Percentiles rank a stretch among this genome's conserved stretches.
phyloP scores from a whole-genome alignment of 1,140 invertebrate species.

The Neoseiulus cucumeris region DNA sequence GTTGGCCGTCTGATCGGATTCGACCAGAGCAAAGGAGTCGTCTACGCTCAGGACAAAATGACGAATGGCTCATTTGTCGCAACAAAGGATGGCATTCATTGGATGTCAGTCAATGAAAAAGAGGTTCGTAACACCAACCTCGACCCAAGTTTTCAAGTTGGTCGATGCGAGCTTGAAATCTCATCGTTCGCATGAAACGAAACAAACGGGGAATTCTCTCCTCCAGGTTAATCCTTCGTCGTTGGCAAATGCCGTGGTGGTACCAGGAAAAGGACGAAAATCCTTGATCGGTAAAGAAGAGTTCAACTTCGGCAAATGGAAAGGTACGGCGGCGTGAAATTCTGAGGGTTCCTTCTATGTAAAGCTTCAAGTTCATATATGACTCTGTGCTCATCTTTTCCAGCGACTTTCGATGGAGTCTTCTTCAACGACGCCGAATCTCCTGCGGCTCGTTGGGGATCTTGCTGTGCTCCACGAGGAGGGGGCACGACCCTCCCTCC shows the following conservation, averaged over 20 bases:
- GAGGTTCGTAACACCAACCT: not conserved
- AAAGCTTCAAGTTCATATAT: not conserved
- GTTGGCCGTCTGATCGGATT: constrained; percentile 2
- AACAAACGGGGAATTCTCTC: not conserved
- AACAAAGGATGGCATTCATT: not conserved
- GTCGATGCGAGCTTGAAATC: not conserved
- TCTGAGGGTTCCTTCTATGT: not conserved
- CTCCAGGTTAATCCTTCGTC: not conserved
- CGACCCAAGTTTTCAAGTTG: no score
- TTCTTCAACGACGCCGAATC: not conserved
- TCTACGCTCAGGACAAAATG: not conserved
- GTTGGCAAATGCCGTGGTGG: not conserved
- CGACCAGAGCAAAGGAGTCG: not conserved
- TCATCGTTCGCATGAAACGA: not conserved
- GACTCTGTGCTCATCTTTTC: not conserved
- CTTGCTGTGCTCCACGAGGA: not conserved
- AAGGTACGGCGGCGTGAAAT: not conserved
- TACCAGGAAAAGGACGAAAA: not conserved
- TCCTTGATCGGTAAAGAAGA: not conserved
- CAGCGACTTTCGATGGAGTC: not conserved
- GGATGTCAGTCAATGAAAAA: not conserved
- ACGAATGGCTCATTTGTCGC: not conserved
- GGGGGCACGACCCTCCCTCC: not conserved
- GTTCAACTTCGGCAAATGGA: constrained; percentile 6
- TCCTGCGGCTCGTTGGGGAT: not conserved